Conservation (phyloP, 92 coral and sea anemone genomes). For the Epizoanthus illoricatus region DNA sequence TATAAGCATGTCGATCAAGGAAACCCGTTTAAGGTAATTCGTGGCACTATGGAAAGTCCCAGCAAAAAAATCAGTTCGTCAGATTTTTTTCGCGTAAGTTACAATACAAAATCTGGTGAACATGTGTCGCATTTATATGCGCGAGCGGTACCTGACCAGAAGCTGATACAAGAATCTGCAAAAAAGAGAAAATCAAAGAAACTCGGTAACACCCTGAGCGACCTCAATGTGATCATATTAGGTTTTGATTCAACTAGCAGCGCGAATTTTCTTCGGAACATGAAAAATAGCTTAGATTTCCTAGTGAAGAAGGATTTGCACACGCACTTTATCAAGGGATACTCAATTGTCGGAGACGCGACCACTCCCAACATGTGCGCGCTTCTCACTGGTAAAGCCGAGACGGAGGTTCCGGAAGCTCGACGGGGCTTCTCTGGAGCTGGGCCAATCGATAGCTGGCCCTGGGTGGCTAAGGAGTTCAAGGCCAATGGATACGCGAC, state of each 20-base stretch:
- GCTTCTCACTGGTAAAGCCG: constrained; percentile 78
- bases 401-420: constrained; percentile 74
- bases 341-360: constrained; percentile 82
- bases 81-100: constrained; percentile 67
- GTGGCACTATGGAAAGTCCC: neutral
- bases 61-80: constrained; percentile 49
- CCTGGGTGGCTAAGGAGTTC: constrained; percentile 84
- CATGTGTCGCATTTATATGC: constrained; percentile 50
- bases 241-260: constrained; percentile 82
- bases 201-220: constrained; percentile 14
- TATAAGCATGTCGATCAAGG: constrained; percentile 26
- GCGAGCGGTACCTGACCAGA: constrained; percentile 52
- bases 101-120: constrained; percentile 37
- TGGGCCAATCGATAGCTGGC: constrained; percentile 82
- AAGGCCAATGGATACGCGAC: constrained; percentile 78
- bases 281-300: constrained; percentile 69
- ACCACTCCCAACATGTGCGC: constrained; percentile 96
- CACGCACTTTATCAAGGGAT: constrained; percentile 74
- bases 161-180: constrained; percentile 35
- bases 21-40: constrained; percentile 28
- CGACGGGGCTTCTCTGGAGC: constrained; percentile 63
- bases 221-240: constrained; percentile 71
- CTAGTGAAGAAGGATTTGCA: constrained; percentile 51
- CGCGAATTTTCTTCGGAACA: constrained; percentile 79
- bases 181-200: neutral